Evolutionary conservation across 64 coral and sea anemone species (phyloP).

Genomic region (Montipora sp.): DNA sequence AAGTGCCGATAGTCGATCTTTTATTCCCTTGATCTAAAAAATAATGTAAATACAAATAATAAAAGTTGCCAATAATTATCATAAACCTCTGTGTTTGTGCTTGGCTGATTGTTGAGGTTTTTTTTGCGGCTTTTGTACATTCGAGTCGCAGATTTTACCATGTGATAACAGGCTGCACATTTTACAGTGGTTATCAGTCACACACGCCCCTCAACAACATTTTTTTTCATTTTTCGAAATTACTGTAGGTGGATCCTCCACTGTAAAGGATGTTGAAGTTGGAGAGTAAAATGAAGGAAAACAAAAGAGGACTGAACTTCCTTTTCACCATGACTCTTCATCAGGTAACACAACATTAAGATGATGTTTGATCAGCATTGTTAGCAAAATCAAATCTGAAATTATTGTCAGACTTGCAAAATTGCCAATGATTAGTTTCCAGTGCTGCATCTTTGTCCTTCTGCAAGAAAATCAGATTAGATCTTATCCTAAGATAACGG

Average conservation of each 20-base stretch:
- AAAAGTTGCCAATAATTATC: too few species aligned
- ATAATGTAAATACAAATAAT: not conserved
- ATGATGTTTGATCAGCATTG: not conserved
- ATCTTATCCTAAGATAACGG: not conserved
- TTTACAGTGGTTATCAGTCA: too few species aligned
- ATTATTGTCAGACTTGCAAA: conserved; percentile 34
- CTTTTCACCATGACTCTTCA: not conserved
- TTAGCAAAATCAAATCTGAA: conserved; percentile 57
- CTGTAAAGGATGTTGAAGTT: too few species aligned
- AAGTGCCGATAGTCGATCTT: not conserved
- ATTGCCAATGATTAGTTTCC: conserved; percentile 22
- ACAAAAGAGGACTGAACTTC: not conserved
- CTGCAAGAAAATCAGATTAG: conserved; percentile 27
- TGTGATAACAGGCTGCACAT: too few species aligned
- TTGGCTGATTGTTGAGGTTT: too few species aligned
- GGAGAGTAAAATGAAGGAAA: too few species aligned
- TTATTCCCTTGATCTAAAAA: not conserved
- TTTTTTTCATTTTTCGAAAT: too few species aligned
- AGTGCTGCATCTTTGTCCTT: not conserved
- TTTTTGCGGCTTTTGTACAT: too few species aligned
- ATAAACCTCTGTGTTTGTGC: too few species aligned
- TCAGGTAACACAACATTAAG: not conserved
- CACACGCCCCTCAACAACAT: too few species aligned
- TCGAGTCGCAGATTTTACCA: too few species aligned
- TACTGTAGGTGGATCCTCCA: too few species aligned